phyloP scores from a whole-genome alignment of 2,797 vertebrate species.

The Phaenicophaeus curvirostris region DNA sequence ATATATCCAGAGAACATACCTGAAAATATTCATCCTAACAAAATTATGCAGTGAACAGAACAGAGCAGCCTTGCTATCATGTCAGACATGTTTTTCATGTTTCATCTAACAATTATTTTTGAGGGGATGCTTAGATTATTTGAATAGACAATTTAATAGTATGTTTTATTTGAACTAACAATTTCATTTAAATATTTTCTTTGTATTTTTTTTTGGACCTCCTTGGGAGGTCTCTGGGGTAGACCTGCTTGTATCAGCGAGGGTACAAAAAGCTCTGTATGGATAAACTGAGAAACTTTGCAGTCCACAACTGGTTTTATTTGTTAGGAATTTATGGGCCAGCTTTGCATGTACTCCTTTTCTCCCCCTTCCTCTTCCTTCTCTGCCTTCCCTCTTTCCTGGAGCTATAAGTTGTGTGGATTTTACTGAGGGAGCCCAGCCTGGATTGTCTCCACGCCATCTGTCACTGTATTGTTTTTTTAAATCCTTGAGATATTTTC shows the following conservation, averaged over 20 bases:
- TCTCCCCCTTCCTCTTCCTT: background rate
- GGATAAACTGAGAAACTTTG: background rate
- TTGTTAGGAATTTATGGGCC: background rate
- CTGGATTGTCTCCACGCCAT: conserved; percentile 54
- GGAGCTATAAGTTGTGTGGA: conserved; percentile 31
- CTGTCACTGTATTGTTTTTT: conserved; percentile 60
- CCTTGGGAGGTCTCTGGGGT: background rate
- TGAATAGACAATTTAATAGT: conserved; percentile 46
- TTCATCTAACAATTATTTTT: conserved; percentile 32
- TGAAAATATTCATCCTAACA: background rate
- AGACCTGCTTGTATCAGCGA: background rate
- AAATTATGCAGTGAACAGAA: background rate
- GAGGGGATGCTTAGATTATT: conserved; percentile 34
- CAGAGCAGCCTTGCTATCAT: background rate
- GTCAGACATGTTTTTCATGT: conserved; percentile 22
- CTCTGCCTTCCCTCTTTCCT: background rate
- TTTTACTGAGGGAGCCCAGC: conserved; percentile 38
- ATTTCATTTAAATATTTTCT: background rate
- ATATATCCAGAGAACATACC: background rate
- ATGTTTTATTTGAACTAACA: conserved; percentile 25
- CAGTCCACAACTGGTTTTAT: background rate
- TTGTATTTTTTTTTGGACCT: background rate
- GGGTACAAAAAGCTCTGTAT: background rate
- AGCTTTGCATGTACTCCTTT: background rate
- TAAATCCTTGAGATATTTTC: conserved; percentile 56